phyloP scores from a whole-genome alignment of 2,888 invertebrate species.

The Pandemis heparana region DNA sequence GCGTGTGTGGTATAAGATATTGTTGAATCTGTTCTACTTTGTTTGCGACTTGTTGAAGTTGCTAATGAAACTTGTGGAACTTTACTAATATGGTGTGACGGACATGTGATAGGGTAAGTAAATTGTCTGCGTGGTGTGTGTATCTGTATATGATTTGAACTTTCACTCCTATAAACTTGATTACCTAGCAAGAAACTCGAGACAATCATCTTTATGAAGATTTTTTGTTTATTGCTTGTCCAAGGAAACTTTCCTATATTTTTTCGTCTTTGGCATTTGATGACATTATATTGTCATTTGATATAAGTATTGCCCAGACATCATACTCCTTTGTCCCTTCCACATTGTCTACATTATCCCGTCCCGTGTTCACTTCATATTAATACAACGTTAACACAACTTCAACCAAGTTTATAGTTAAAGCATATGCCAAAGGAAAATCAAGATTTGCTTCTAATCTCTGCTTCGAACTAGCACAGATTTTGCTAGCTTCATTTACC shows the following conservation, averaged over 20 bases:
- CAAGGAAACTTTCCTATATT: neutral
- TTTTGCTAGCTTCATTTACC: slow-evolving; percentile 3
- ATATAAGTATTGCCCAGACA: neutral
- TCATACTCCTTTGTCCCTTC: too few species aligned
- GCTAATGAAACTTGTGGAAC: slow-evolving; percentile 76
- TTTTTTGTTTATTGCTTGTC: neutral
- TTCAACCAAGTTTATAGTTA: neutral
- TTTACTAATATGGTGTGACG: slow-evolving; percentile 66
- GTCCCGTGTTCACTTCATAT: neutral
- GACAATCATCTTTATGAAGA: too few species aligned
- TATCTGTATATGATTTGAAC: too few species aligned
- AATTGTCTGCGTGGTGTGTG: neutral
- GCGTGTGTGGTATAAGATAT: slow-evolving; percentile 74
- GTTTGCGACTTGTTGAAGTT: slow-evolving; percentile 75
- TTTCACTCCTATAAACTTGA: too few species aligned
- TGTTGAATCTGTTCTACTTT: slow-evolving; percentile 74
- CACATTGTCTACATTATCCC: neutral
- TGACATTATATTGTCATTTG: neutral
- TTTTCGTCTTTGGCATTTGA: neutral
- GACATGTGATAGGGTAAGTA: slow-evolving; percentile 54
- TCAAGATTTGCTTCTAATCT: neutral
- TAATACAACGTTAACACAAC: neutral
- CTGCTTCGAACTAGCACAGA: neutral
- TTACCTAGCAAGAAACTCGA: too few species aligned
- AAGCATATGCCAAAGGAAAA: neutral